Percentiles rank a stretch among this genome's conserved stretches.
Conservation (phyloP, 2,113 vertebrate genomes). For the Boleophthalmus pectinirostris region DNA sequence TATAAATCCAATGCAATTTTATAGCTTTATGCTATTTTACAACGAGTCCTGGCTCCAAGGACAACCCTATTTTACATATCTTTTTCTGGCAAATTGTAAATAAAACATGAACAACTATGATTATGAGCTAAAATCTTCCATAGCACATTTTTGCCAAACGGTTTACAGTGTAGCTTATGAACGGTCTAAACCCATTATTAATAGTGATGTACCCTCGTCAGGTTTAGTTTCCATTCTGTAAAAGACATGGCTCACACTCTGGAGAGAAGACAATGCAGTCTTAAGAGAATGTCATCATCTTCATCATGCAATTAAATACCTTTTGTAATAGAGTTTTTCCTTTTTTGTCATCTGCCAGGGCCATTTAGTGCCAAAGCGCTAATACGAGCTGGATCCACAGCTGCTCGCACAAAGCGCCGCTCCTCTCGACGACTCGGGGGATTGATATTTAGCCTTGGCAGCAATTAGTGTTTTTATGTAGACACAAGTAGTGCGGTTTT, state of each 20-base stretch:
- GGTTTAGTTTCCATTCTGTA: background rate
- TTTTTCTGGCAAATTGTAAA: too few species aligned
- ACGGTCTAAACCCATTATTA: background rate
- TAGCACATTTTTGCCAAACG: too few species aligned
- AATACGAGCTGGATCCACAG: constrained; percentile 64
- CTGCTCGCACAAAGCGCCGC: constrained; percentile 63
- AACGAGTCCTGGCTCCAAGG: too few species aligned
- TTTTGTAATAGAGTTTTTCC: constrained; percentile 7
- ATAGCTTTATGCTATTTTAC: too few species aligned
- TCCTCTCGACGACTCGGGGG: constrained; percentile 44
- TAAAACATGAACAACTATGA: too few species aligned
- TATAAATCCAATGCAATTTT: too few species aligned
- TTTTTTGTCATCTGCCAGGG: constrained; percentile 31
- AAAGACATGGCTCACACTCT: background rate
- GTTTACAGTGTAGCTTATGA: too few species aligned
- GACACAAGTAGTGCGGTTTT: background rate
- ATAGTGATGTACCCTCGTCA: background rate
- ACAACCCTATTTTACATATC: too few species aligned
- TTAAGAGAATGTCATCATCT: constrained; percentile 11
- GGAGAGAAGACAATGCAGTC: constrained; percentile 18
- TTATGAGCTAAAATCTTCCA: too few species aligned
- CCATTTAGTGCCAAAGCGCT: constrained; percentile 50
- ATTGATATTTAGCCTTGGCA: constrained; percentile 50
- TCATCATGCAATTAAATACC: constrained; percentile 19
- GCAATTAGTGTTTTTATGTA: constrained; percentile 8